These are phyloP conservation scores for Heliconius sara DNA, from an alignment of 2,888 invertebrate genomes.

Conservation along the genomic window DNA sequence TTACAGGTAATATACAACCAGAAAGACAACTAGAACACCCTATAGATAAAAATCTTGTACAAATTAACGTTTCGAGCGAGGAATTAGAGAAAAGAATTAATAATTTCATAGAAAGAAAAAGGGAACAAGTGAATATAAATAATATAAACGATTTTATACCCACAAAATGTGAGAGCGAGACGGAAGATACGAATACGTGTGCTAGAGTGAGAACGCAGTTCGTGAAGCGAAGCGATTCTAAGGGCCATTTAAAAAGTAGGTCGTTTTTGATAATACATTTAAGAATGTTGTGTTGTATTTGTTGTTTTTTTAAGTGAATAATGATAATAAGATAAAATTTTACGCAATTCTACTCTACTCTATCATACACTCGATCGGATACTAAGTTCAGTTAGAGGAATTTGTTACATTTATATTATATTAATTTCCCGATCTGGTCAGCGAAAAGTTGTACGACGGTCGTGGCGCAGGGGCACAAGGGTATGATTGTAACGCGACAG, in stretches of 20 bases:
- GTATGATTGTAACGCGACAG: too few species aligned
- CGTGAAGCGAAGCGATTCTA: constrained; percentile 88
- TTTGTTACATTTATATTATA: neutral
- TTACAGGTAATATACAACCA: constrained; percentile 39
- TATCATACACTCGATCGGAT: too few species aligned
- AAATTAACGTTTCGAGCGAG: constrained; percentile 87
- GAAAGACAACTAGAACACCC: constrained; percentile 40
- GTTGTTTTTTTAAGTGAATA: neutral
- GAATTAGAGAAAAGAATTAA: constrained; percentile 88
- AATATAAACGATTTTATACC: constrained; percentile 91
- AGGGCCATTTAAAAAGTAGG: constrained; percentile 91
- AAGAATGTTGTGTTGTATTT: too few species aligned
- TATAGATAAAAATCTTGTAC: constrained; percentile 80
- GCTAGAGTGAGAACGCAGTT: constrained; percentile 90
- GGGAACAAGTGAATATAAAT: constrained; percentile 87
- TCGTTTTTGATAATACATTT: constrained; percentile 28
- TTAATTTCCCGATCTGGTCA: neutral
- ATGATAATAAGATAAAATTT: neutral
- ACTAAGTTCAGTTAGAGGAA: too few species aligned
- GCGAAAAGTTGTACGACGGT: neutral
- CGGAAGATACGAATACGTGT: constrained; percentile 85
- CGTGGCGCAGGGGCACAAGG: too few species aligned
- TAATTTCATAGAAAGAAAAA: constrained; percentile 90
- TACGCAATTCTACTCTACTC: too few species aligned
- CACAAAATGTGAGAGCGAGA: constrained; percentile 58